Evolutionary conservation across 2,888 invertebrate genomes (phyloP).

Genomic region (Callimorpha dominula): DNA sequence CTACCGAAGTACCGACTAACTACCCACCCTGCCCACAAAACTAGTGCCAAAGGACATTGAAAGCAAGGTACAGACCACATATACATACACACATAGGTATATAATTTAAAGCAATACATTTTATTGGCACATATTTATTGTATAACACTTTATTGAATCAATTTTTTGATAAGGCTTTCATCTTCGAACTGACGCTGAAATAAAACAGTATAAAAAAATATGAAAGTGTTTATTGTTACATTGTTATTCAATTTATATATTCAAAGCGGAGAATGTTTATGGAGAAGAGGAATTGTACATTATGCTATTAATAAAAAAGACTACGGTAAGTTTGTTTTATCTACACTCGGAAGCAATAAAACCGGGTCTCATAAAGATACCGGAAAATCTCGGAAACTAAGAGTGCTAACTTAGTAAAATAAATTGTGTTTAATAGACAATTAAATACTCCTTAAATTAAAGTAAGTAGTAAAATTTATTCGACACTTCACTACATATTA

Average conservation of each 20-base stretch:
- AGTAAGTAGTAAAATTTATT: too few species aligned
- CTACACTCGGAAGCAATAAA: too few species aligned
- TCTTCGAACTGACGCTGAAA: neutral
- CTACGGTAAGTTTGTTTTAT: constrained; percentile 64
- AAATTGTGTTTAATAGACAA: too few species aligned
- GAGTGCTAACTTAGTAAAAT: neutral
- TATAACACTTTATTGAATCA: constrained; percentile 8
- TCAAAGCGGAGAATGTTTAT: constrained; percentile 47
- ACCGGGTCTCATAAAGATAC: neutral
- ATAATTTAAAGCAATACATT: neutral
- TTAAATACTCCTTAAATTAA: too few species aligned
- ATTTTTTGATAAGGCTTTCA: constrained; percentile 8
- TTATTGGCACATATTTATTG: neutral
- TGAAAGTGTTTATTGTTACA: constrained; percentile 7
- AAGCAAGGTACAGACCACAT: too few species aligned
- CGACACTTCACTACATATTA: too few species aligned
- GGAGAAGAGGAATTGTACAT: constrained; percentile 73
- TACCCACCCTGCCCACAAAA: too few species aligned
- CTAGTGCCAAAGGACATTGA: too few species aligned
- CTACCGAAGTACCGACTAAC: too few species aligned
- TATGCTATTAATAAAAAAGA: constrained; percentile 71
- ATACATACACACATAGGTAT: neutral
- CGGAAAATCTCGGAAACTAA: neutral
- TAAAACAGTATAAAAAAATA: constrained; percentile 1
- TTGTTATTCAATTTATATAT: constrained; percentile 31